Evolutionary conservation across 2,888 invertebrate genomes (phyloP).

Genomic region (Bibio marci): DNA sequence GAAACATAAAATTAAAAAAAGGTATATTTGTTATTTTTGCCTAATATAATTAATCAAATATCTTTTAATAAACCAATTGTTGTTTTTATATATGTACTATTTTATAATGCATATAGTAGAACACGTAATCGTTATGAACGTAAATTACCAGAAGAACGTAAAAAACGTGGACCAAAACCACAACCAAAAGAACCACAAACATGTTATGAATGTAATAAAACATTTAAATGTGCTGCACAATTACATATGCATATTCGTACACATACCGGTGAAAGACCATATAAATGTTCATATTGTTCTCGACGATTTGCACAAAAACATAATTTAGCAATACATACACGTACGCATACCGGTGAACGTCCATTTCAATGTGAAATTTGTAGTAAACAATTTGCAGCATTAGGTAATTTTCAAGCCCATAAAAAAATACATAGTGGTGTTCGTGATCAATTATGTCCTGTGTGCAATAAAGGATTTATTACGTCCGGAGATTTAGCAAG

Average conservation of each 20-base stretch:
- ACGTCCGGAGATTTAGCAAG: slow-evolving; percentile 41
- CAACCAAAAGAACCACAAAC: slow-evolving; percentile 37
- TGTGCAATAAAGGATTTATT: slow-evolving; percentile 41
- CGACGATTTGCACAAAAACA: slow-evolving; percentile 42
- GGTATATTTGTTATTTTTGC: slow-evolving; percentile 9
- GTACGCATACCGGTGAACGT: slow-evolving; percentile 34
- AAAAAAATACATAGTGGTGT: slow-evolving; percentile 44
- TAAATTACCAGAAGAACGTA: slow-evolving; percentile 37
- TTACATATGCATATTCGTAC: slow-evolving; percentile 42
- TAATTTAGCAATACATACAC: slow-evolving; percentile 39
- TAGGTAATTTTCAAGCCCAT: slow-evolving; percentile 43
- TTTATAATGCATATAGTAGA: too few relatives aligned
- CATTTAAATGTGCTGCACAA: slow-evolving; percentile 42
- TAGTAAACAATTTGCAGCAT: slow-evolving; percentile 41
- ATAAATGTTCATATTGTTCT: slow-evolving; percentile 36
- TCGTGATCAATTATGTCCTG: slow-evolving; percentile 38
- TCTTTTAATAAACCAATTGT: too few relatives aligned
- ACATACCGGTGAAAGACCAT: slow-evolving; percentile 42
- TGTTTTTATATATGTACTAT: too few relatives aligned
- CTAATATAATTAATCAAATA: too few relatives aligned
- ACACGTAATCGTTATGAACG: slow-evolving; percentile 32
- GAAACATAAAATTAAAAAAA: slow-evolving; percentile 10
- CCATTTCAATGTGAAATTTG: slow-evolving; percentile 46
- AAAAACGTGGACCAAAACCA: slow-evolving; percentile 42
- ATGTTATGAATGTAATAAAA: slow-evolving; percentile 40